A percentile compares a stretch with the other conserved stretches of the same genome.
Evolutionary conservation across 2,797 vertebrate species (phyloP).

Genomic region (Hemibagrus guttatus): DNA sequence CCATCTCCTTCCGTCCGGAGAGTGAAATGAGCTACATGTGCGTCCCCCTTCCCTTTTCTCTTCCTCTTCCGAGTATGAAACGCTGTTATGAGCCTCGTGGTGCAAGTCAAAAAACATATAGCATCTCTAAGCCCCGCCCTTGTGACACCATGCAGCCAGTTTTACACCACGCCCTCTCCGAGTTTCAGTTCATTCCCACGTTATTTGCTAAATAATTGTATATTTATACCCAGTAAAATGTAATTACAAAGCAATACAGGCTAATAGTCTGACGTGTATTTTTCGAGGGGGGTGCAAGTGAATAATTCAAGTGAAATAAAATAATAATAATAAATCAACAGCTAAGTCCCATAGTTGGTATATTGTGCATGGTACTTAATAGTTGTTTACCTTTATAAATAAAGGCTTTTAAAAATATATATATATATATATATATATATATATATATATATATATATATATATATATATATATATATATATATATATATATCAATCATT

Average conservation of each 20-base stretch:
- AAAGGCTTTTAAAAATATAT: too few species aligned
- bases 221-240: neutral
- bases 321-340: neutral
- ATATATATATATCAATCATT: too few species aligned
- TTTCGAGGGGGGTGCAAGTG: neutral
- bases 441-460: too few species aligned
- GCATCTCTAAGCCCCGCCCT: constrained; percentile 69
- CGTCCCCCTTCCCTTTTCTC: constrained; percentile 34
- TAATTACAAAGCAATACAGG: neutral
- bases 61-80: constrained; percentile 64
- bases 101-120: constrained; percentile 78
- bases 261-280: neutral
- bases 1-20: constrained; percentile 61
- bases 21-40: constrained; percentile 56
- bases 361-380: neutral
- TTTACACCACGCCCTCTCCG: constrained; percentile 72
- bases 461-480: neutral
- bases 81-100: constrained; percentile 70
- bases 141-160: constrained; percentile 72
- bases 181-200: constrained; percentile 3
- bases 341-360: neutral
- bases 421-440: too few species aligned
- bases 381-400: neutral
- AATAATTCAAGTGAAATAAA: too few species aligned
- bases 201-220: constrained; percentile 11